These are phyloP conservation scores for Beris chalybata DNA, from an alignment of 2,888 invertebrate species.

Conservation along the genomic window DNA sequence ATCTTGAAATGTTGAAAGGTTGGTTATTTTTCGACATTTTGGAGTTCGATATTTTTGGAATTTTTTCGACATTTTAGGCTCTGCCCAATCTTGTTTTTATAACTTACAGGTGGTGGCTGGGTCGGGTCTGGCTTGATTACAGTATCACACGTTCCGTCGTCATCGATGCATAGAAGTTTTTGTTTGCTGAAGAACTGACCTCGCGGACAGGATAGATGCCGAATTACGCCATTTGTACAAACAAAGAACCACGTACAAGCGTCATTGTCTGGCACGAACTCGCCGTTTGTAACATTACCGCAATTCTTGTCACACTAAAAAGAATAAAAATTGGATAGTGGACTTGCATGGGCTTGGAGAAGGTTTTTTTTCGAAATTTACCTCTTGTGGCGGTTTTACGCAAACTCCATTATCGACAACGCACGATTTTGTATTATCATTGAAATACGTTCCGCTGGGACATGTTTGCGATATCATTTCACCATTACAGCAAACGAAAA, in stretches of 20 bases:
- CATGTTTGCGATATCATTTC: constrained; percentile 42
- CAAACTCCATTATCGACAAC: constrained; percentile 33
- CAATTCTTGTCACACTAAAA: constrained; percentile 24
- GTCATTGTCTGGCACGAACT: constrained; percentile 44
- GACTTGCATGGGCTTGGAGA: too few relatives aligned
- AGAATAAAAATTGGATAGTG: background rate
- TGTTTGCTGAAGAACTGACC: constrained; percentile 14
- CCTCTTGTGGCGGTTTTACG: background rate
- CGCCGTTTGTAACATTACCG: background rate
- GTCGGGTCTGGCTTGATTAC: background rate
- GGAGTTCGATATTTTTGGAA: too few relatives aligned
- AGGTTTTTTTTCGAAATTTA: too few relatives aligned
- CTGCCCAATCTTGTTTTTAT: too few relatives aligned
- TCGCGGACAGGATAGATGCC: background rate
- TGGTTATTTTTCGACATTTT: too few relatives aligned
- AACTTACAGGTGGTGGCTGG: background rate
- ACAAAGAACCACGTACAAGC: constrained; percentile 46
- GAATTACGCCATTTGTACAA: constrained; percentile 43
- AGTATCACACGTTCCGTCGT: constrained; percentile 20
- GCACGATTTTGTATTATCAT: constrained; percentile 35
- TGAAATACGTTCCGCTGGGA: constrained; percentile 41
- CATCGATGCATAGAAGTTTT: constrained; percentile 6
- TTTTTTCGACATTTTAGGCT: too few relatives aligned
- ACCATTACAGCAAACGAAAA: constrained; percentile 41
- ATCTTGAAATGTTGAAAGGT: too few relatives aligned